Conservation (phyloP, 2,797 vertebrate species). For the Neosilurus mollespiculum region DNA sequence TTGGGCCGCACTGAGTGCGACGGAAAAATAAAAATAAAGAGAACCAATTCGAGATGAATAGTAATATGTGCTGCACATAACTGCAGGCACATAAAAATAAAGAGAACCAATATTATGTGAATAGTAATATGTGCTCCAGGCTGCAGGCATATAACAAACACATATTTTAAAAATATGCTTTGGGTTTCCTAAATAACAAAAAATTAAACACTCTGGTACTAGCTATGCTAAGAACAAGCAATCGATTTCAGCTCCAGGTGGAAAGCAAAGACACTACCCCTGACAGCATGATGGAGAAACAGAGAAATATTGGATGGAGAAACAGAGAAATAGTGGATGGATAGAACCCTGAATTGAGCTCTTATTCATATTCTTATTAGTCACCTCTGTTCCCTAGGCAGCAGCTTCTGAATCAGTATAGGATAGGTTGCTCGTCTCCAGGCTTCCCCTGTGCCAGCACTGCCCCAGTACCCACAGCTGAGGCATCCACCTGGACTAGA, state of each 20-base stretch:
- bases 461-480: neutral
- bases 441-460: neutral
- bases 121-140: too few species aligned
- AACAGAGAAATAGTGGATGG: constrained; percentile 41
- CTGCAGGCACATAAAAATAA: too few species aligned
- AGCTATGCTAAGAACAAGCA: constrained; percentile 11
- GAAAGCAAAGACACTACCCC: constrained; percentile 26
- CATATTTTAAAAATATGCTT: neutral
- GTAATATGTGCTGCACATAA: too few species aligned
- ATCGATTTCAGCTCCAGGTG: constrained; percentile 51
- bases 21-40: too few species aligned
- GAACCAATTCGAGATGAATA: too few species aligned
- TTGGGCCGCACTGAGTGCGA: too few species aligned
- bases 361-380: constrained; percentile 5
- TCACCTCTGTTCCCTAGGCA: neutral
- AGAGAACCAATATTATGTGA: too few species aligned
- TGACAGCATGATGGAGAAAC: constrained; percentile 49
- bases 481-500: neutral
- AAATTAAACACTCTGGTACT: neutral
- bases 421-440: neutral
- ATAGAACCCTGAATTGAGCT: constrained; percentile 26
- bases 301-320: constrained; percentile 39
- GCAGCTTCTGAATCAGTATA: neutral
- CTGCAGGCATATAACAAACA: neutral
- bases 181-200: neutral